These are phyloP conservation scores for Dromius quadrimaculatus DNA, from an alignment of 2,888 invertebrate genomes.

Conservation along the genomic window DNA sequence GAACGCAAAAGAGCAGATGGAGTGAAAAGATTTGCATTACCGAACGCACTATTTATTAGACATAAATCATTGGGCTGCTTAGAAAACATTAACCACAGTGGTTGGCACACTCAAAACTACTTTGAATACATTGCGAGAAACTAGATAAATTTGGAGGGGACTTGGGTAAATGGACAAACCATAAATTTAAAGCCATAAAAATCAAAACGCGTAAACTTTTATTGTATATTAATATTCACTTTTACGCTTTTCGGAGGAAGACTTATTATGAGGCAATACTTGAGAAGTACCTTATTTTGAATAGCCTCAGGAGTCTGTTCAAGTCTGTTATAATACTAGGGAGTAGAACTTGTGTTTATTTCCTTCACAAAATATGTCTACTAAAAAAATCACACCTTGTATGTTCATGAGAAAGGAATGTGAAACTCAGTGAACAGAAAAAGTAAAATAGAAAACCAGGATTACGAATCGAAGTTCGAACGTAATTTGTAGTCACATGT, in stretches of 20 bases:
- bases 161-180: conserved; percentile 26
- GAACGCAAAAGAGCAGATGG: no score
- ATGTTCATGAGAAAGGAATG: conserved; percentile 17
- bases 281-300: no score
- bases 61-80: conserved; percentile 43
- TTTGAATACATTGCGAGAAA: conserved; percentile 35
- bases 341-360: no score
- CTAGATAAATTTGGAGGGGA: conserved; percentile 21
- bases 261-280: no score
- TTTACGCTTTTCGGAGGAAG: conserved; percentile 18
- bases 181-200: conserved; percentile 33
- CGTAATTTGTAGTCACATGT: conserved; percentile 45
- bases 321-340: no score
- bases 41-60: no score
- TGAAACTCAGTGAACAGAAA: conserved; percentile 33
- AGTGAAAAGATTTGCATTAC: no score
- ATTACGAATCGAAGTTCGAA: conserved; percentile 46
- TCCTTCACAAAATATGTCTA: no score
- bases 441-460: conserved; percentile 38
- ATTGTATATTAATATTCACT: no score
- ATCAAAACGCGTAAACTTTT: conserved; percentile 32
- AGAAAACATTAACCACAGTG: conserved; percentile 21
- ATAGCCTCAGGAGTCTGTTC: no score
- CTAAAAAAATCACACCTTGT: no score
- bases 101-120: conserved; percentile 28